These are phyloP conservation scores for Rachycentron canadum DNA, from an alignment of 2,797 vertebrate genomes.

Conservation along the genomic window DNA sequence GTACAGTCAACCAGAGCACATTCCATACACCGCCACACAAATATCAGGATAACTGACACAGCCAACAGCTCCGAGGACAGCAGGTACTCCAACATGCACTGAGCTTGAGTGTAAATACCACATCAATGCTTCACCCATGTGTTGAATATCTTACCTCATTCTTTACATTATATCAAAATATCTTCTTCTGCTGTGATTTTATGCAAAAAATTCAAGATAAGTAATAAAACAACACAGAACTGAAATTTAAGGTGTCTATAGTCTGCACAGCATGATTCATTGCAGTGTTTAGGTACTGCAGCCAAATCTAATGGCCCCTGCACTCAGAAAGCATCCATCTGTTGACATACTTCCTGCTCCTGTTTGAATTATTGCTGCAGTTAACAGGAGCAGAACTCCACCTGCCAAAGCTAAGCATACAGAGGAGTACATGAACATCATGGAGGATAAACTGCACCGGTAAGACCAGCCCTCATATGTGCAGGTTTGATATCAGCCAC, in stretches of 20 bases:
- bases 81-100: not conserved
- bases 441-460: not conserved
- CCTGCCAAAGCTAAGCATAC: constrained; percentile 8
- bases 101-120: not conserved
- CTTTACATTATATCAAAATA: not conserved
- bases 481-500: not conserved
- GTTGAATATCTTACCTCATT: not conserved
- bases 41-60: constrained; percentile 27
- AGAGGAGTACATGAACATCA: not conserved
- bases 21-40: constrained; percentile 51
- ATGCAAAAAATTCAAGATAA: not conserved
- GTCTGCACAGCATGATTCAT: not conserved
- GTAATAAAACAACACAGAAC: not conserved
- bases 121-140: not conserved
- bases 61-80: constrained; percentile 11
- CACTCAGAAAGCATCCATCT: constrained; percentile 10
- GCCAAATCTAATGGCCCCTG: not conserved
- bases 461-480: not conserved
- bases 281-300: not conserved
- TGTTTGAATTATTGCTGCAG: constrained; percentile 18
- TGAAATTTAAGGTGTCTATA: not conserved
- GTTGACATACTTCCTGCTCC: constrained; percentile 5
- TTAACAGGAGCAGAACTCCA: constrained; percentile 16
- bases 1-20: constrained; percentile 55
- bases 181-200: not conserved